phyloP scores from a whole-genome alignment of 2,888 invertebrate species.

The Micropterix aruncella region DNA sequence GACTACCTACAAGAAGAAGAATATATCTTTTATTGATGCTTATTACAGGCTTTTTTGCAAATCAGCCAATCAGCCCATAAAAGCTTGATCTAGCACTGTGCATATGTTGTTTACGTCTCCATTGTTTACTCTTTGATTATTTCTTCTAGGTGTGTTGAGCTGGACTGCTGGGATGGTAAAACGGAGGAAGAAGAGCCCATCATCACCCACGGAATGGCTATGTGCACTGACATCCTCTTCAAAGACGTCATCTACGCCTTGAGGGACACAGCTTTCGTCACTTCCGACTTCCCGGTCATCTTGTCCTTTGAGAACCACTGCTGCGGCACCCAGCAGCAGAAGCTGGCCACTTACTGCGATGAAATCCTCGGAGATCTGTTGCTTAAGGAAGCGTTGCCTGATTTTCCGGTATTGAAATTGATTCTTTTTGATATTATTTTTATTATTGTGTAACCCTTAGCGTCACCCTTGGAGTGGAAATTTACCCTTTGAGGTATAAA shows the following conservation, averaged over 20 bases:
- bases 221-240: constrained; percentile 98
- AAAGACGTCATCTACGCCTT: constrained; percentile 96
- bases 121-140: too few relatives aligned
- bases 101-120: too few relatives aligned
- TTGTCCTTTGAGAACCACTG: constrained; percentile 99
- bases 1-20: too few relatives aligned
- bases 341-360: constrained; percentile 97
- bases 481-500: too few relatives aligned
- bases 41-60: too few relatives aligned
- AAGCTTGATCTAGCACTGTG: too few relatives aligned
- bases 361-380: constrained; percentile 90
- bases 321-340: constrained; percentile 93
- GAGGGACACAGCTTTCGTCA: constrained; percentile 95
- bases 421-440: constrained; percentile 1
- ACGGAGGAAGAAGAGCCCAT: constrained; percentile 98
- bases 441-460: neutral
- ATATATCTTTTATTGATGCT: too few relatives aligned
- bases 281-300: constrained; percentile 94
- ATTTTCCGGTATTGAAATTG: constrained; percentile 65
- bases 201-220: constrained; percentile 98
- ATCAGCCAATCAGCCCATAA: too few relatives aligned
- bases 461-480: too few relatives aligned
- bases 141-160: constrained; percentile 73
- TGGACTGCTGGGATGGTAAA: constrained; percentile 99
- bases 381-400: constrained; percentile 76